Percentiles rank a stretch among this genome's conserved stretches.
Evolutionary conservation across 2,888 invertebrate genomes (phyloP).

Genomic region (Lasioglossum vierecki): DNA sequence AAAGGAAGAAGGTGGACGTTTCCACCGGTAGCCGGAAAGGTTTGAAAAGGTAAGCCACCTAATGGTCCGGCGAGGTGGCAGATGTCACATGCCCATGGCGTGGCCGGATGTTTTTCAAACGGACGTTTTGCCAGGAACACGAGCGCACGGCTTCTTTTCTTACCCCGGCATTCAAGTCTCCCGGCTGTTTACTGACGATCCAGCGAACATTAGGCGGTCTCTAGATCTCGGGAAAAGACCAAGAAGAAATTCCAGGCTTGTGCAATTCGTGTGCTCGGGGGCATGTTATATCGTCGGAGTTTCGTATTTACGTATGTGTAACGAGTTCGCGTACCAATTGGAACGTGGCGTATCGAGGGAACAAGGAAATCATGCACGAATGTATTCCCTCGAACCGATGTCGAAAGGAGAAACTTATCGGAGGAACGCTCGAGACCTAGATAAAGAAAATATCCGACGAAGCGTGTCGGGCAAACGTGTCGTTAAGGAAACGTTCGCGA

Average conservation of each 20-base stretch:
- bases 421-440: neutral
- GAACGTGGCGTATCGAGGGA: conserved; percentile 23
- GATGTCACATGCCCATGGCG: conserved; percentile 73
- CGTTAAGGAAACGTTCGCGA: neutral
- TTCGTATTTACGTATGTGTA: conserved; percentile 52
- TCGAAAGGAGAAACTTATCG: conserved; percentile 11
- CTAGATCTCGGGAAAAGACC: conserved; percentile 54
- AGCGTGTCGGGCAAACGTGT: neutral
- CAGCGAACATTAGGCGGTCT: conserved; percentile 74
- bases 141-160: conserved; percentile 76
- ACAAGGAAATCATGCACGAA: conserved; percentile 8
- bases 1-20: conserved; percentile 25
- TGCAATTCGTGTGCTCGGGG: conserved; percentile 66
- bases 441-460: neutral
- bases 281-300: conserved; percentile 52
- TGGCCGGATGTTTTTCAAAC: conserved; percentile 80
- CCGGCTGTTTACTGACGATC: conserved; percentile 79
- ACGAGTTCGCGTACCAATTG: conserved; percentile 27
- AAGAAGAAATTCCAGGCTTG: conserved; percentile 72
- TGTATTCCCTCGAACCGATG: conserved; percentile 7
- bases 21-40: conserved; percentile 32
- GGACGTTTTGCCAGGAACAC: conserved; percentile 79
- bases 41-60: conserved; percentile 68
- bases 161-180: conserved; percentile 83
- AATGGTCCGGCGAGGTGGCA: conserved; percentile 69